Evolutionary conservation across 1,140 invertebrate genomes (phyloP).

Genomic region (Asobara japonica): DNA sequence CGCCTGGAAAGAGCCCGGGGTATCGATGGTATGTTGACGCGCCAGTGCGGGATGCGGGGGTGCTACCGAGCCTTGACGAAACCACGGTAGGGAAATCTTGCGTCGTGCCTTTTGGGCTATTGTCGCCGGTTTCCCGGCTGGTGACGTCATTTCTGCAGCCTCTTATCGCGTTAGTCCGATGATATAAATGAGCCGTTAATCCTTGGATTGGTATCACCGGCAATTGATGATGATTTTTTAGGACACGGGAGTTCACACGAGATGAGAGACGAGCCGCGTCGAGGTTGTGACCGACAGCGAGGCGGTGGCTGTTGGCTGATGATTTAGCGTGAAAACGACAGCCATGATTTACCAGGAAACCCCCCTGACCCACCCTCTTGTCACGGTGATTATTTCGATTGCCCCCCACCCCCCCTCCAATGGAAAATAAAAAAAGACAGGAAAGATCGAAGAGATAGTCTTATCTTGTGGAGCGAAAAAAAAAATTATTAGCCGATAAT

Average conservation of each 20-base stretch:
- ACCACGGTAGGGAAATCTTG: conserved; percentile 91
- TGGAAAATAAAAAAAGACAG: neutral
- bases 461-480: neutral
- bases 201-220: no score
- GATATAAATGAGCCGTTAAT: no score
- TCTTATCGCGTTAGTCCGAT: no score
- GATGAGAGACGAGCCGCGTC: neutral
- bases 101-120: conserved; percentile 76
- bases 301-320: neutral
- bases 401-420: no score
- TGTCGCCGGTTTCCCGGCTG: conserved; percentile 66
- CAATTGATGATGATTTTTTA: no score
- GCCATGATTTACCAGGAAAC: neutral
- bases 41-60: conserved; percentile 76
- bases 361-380: no score
- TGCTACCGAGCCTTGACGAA: conserved; percentile 79
- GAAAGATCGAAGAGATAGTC: neutral
- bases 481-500: neutral
- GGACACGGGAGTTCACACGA: neutral
- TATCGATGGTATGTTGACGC: conserved; percentile 89
- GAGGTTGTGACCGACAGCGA: neutral
- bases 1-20: conserved; percentile 82
- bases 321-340: neutral
- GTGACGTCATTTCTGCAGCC: conserved; percentile 56
- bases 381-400: neutral